Conservation (phyloP, 2,113 vertebrate genomes). For the Rhabdomys dilectus region DNA sequence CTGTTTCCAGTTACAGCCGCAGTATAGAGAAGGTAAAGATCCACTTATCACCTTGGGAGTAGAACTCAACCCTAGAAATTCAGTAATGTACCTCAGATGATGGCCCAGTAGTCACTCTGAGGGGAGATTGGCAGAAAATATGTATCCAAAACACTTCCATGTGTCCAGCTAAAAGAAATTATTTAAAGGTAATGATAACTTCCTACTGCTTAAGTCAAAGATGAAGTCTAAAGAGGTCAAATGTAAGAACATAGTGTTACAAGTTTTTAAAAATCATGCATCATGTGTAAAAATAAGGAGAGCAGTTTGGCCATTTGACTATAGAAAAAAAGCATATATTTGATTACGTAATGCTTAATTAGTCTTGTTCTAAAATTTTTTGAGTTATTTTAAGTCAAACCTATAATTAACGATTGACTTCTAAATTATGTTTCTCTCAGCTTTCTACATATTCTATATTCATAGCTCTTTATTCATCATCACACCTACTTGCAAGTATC, state of each 20-base stretch:
- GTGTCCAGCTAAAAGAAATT: not conserved
- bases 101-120: no score
- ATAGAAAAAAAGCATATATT: not conserved
- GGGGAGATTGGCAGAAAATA: rapidly evolving
- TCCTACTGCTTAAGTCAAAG: not conserved
- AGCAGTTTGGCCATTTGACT: no score
- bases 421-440: not conserved
- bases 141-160: no score
- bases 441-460: not conserved
- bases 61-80: not conserved
- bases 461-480: not conserved
- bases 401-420: not conserved
- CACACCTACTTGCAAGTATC: not conserved
- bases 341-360: not conserved
- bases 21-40: not conserved
- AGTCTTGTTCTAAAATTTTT: not conserved
- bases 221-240: not conserved
- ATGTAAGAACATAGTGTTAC: not conserved
- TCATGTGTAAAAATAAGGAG: not conserved
- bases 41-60: not conserved
- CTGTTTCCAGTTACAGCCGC: not conserved
- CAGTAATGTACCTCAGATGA: not conserved
- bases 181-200: not conserved
- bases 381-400: not conserved
- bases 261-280: not conserved